Evolutionary conservation across 2,797 vertebrate genomes (phyloP), one percentile per base, ranked within the genome.

Genomic region (Peromyscus aztecus): DNA sequence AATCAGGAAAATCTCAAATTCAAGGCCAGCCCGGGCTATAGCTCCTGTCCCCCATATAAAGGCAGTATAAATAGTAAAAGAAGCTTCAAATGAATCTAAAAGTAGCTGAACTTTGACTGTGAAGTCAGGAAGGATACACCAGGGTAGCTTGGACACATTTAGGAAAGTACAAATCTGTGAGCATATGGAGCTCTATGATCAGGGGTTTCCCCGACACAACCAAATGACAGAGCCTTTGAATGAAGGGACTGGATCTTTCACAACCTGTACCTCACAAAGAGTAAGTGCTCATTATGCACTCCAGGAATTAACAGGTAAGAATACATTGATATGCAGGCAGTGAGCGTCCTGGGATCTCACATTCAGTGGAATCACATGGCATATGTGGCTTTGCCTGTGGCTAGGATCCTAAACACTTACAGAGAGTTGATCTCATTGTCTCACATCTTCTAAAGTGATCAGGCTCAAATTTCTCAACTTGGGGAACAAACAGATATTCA

Each of bases 331-430:
- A 19, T 16, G 75, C 37, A 83, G 37, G 76, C 34, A 82, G 27
- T 91, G 83, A 92, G 65, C 81, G 90, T 37, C 55, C 69, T 92
- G 43, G 63, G 87, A 77, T 88, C 86, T 16, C 55, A 63, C 34
- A 31, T 31, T 88, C 57, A 87, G 90, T 59, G 89, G 76, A 81
- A 84, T n/a, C 19, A 43, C 0, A 27, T 4, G 69, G 23, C 23
- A 0, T 31, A 52, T 49, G 67, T 52, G 71, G 37, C 29, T 34
- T 57, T 81, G 92, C 49, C 86, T 96, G 61, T 83, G 96, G 90
- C 93, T 97, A 96, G 96, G 86, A 86, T 49, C 90, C 86, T 80
- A 92, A 97, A 96, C 89, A 97, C 65, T 37, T 61, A 52, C 43
- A 83, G 90, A 89, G 91, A 96, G 63, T 52, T 88, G 52, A 90